Evolutionary conservation across 2,888 invertebrate genomes (phyloP).

Genomic region (Ormia ochracea): DNA sequence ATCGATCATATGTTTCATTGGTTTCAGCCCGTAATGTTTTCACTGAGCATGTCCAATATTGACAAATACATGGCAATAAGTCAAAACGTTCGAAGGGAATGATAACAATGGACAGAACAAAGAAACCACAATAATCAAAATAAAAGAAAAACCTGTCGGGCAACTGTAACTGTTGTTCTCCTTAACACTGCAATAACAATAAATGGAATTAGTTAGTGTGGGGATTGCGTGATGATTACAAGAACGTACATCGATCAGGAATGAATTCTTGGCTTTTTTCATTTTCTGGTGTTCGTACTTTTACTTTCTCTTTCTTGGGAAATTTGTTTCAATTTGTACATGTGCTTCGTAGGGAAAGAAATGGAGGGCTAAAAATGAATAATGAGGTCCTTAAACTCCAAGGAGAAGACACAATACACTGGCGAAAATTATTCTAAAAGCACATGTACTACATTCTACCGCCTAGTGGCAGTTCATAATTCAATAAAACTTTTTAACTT

Average conservation of each 20-base stretch:
- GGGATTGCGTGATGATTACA: constrained; percentile 45
- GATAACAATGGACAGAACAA: not conserved
- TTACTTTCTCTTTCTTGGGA: constrained; percentile 58
- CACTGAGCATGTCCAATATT: constrained; percentile 74
- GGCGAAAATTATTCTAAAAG: too few species aligned
- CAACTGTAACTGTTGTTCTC: constrained; percentile 15
- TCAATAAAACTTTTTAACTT: too few species aligned
- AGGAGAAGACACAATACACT: constrained; percentile 19
- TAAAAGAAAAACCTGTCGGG: constrained; percentile 15
- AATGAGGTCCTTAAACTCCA: constrained; percentile 56
- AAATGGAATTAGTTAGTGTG: constrained; percentile 24
- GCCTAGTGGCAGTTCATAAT: too few species aligned
- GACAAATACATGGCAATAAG: constrained; percentile 73
- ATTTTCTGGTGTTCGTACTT: not conserved
- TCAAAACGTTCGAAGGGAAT: constrained; percentile 63
- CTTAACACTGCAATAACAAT: constrained; percentile 17
- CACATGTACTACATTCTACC: too few species aligned
- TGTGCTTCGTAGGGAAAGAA: not conserved
- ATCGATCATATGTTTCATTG: constrained; percentile 16
- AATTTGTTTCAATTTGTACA: constrained; percentile 1
- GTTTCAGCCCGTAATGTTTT: constrained; percentile 40
- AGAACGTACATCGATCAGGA: constrained; percentile 23
- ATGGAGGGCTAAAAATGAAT: constrained; percentile 14
- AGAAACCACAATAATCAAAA: constrained; percentile 25
- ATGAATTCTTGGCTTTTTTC: constrained; percentile 4